A percentile compares a stretch with the other conserved stretches of the same genome.
Evolutionary conservation across 2,797 vertebrate species (phyloP).

Genomic region (Chelon auratus): DNA sequence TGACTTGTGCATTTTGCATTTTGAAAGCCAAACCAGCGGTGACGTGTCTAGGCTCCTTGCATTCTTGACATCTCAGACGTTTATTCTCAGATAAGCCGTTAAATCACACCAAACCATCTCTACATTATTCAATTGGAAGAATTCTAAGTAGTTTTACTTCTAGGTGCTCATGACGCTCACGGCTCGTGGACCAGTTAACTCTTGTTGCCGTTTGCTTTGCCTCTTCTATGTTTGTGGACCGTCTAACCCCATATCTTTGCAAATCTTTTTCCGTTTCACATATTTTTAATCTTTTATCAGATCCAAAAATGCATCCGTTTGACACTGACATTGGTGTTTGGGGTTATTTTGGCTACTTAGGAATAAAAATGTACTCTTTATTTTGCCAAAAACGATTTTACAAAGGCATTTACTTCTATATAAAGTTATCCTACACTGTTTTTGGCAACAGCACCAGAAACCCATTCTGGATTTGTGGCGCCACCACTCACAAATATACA

Average conservation of each 20-base stretch:
- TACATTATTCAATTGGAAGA: too few species aligned
- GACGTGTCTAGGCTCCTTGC: neutral
- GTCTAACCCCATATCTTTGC: neutral
- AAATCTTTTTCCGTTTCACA: neutral
- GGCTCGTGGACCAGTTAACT: neutral
- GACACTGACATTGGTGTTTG: neutral
- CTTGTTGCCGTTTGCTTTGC: neutral
- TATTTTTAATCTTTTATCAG: neutral
- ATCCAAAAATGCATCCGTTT: neutral
- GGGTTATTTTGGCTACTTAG: too few species aligned
- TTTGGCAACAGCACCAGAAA: too few species aligned
- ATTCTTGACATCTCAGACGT: conserved; percentile 16
- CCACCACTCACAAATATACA: too few species aligned
- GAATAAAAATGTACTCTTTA: too few species aligned
- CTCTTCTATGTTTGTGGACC: neutral
- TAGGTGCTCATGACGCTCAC: too few species aligned
- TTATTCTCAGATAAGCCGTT: conserved; percentile 48
- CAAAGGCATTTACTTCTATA: too few species aligned
- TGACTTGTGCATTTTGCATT: neutral
- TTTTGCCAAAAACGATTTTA: too few species aligned
- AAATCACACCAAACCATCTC: conserved; percentile 18
- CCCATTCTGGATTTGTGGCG: too few species aligned
- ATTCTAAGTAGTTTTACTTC: too few species aligned
- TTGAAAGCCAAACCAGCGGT: neutral
- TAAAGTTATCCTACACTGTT: too few species aligned